Conservation (phyloP, 1,140 invertebrate species). For the Zaprionus capensis region DNA sequence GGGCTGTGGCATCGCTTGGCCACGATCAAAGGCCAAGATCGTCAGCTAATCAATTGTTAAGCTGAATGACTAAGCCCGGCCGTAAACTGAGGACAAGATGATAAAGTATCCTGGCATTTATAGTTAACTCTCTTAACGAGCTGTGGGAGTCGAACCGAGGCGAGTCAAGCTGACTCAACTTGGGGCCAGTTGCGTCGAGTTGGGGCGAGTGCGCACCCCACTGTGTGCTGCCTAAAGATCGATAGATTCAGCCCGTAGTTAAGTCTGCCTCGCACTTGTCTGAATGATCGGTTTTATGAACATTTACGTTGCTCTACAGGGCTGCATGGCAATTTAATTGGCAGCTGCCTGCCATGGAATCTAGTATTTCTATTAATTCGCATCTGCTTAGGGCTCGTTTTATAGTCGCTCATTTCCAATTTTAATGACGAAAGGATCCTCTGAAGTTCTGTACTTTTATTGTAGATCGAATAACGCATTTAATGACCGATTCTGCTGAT, state of each 20-base stretch:
- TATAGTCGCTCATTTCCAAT: neutral
- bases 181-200: neutral
- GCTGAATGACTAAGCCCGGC: constrained; percentile 64
- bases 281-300: constrained; percentile 14
- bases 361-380: constrained; percentile 2
- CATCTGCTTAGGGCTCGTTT: neutral
- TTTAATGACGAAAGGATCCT: neutral
- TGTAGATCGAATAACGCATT: constrained; percentile 3
- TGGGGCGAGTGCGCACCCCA: constrained; percentile 33
- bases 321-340: constrained; percentile 10
- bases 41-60: constrained; percentile 75
- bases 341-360: constrained; percentile 13
- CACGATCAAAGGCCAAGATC: constrained; percentile 57
- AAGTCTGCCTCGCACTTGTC: neutral
- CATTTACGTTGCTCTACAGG: neutral
- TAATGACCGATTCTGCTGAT: neutral
- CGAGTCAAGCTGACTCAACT: constrained; percentile 1
- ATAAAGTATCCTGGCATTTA: constrained; percentile 44
- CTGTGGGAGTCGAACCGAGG: constrained; percentile 29
- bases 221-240: constrained; percentile 44
- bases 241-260: constrained; percentile 42
- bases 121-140: constrained; percentile 28
- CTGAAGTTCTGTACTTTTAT: neutral
- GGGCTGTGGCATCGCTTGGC: constrained; percentile 33
- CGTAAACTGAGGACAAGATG: constrained; percentile 25